phyloP scores from a whole-genome alignment of 2,888 invertebrate species.

The Melitaea athalia region DNA sequence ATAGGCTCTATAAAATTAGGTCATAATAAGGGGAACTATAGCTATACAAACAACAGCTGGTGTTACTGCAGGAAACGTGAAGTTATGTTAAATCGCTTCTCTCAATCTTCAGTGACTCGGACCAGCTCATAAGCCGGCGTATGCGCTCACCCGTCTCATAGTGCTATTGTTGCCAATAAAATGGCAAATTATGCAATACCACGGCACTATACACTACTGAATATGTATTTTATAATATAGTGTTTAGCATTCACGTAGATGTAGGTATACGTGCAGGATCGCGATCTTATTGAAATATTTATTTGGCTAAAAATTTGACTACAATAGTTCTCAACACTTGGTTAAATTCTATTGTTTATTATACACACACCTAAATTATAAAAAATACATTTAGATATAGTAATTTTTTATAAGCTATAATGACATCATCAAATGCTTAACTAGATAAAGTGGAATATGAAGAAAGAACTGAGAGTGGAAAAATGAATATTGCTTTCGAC shows the following conservation, averaged over 20 bases:
- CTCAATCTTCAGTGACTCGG: slow-evolving; percentile 24
- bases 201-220: slow-evolving; percentile 48
- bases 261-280: slow-evolving; percentile 29
- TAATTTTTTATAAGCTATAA: neutral
- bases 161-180: slow-evolving; percentile 53
- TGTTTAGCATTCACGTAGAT: slow-evolving; percentile 42
- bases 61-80: neutral
- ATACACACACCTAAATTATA: neutral
- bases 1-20: too few relatives aligned
- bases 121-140: slow-evolving; percentile 29
- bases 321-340: neutral
- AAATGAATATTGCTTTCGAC: too few relatives aligned
- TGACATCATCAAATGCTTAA: too few relatives aligned
- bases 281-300: slow-evolving; percentile 23
- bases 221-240: slow-evolving; percentile 48
- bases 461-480: too few relatives aligned
- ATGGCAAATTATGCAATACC: slow-evolving; percentile 55
- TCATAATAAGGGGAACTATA: too few relatives aligned
- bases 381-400: too few relatives aligned
- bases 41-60: too few relatives aligned
- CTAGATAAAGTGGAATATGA: too few relatives aligned
- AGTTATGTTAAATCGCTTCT: neutral
- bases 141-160: slow-evolving; percentile 44
- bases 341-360: slow-evolving; percentile 2
- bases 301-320: slow-evolving; percentile 18